phyloP scores from a whole-genome alignment of 2,888 invertebrate species.

The Unio pictorum region DNA sequence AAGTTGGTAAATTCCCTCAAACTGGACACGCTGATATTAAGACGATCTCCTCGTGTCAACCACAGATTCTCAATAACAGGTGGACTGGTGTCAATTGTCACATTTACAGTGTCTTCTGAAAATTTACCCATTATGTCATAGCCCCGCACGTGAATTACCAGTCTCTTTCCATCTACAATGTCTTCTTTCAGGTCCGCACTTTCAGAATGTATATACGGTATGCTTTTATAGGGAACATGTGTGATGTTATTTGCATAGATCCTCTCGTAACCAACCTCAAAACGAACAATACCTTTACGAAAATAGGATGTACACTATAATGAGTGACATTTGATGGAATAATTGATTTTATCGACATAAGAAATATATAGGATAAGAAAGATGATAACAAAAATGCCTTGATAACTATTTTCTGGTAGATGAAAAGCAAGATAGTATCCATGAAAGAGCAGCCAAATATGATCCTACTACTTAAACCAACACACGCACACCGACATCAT shows the following conservation, averaged over 20 bases:
- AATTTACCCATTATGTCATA: constrained; percentile 25
- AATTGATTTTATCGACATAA: background rate
- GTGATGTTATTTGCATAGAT: constrained; percentile 4
- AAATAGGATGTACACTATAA: background rate
- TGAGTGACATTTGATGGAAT: background rate
- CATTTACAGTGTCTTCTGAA: constrained; percentile 27
- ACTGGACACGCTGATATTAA: constrained; percentile 38
- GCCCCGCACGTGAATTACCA: constrained; percentile 24
- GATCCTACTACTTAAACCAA: no score
- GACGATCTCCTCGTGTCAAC: constrained; percentile 34
- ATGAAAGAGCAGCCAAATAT: no score
- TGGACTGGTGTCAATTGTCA: constrained; percentile 27
- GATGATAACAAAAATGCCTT: background rate
- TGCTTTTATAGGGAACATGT: constrained; percentile 4
- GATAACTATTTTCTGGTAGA: background rate
- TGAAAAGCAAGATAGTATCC: no score
- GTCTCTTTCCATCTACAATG: constrained; percentile 26
- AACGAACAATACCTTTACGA: constrained; percentile 22
- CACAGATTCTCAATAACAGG: constrained; percentile 36
- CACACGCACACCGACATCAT: no score
- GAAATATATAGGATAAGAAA: background rate
- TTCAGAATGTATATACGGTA: background rate
- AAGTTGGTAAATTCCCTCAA: constrained; percentile 28
- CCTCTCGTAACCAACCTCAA: constrained; percentile 13
- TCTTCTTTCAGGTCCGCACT: constrained; percentile 5